These are phyloP conservation scores for Ophioderma brevispina DNA, from an alignment of 35 echinoderm and acorn worm genomes.

Conservation along the genomic window DNA sequence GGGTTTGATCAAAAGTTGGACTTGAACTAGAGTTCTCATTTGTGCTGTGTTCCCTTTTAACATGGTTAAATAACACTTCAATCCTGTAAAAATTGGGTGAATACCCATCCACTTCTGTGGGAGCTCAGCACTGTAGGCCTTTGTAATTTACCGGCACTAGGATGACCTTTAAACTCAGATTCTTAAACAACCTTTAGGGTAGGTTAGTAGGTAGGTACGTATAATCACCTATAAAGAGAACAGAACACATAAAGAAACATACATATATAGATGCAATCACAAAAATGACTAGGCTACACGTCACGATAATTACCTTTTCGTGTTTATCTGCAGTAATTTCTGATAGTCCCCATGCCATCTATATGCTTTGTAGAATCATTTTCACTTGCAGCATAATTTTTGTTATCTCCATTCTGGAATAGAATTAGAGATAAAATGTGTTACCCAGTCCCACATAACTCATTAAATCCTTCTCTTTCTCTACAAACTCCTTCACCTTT, in stretches of 20 bases:
- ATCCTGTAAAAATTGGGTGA: background rate
- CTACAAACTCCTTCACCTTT: no score
- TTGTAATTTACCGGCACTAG: background rate
- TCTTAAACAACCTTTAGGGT: background rate
- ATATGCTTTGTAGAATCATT: slow-evolving; percentile 32
- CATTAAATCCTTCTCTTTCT: no score
- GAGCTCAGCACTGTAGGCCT: background rate
- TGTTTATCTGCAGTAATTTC: slow-evolving; percentile 56
- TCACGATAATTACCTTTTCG: slow-evolving; percentile 36
- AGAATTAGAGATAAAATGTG: no score
- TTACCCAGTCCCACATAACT: no score
- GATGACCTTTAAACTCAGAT: background rate
- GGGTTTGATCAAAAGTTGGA: no score
- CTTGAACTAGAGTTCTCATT: no score
- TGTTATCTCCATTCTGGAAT: no score
- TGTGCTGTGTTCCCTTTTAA: no score
- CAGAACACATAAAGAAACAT: background rate
- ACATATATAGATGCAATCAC: background rate
- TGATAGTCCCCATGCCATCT: slow-evolving; percentile 56
- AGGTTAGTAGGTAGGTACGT: background rate
- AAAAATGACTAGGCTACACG: background rate
- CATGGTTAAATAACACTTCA: no score
- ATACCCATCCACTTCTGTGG: background rate
- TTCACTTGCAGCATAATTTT: slow-evolving; percentile 56
- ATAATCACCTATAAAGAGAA: background rate